Percentiles rank a stretch among this genome's conserved stretches.
Conservation (phyloP, 2,888 invertebrate genomes). For the Spatulosminthurus flaviceps region DNA sequence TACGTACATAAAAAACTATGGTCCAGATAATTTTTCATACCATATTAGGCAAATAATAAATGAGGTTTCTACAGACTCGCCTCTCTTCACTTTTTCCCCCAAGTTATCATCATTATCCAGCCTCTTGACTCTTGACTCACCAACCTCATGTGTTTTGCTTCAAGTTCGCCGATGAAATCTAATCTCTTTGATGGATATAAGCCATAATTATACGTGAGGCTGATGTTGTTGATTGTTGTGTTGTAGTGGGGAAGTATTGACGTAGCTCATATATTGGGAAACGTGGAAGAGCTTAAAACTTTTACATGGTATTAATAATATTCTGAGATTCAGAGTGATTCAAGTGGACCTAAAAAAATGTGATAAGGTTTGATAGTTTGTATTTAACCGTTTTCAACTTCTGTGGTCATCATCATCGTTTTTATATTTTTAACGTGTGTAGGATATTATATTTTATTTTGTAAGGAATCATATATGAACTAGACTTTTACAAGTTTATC, state of each 20-base stretch:
- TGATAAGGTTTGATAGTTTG: constrained; percentile 1
- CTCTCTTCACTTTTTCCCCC: neutral
- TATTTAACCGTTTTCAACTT: neutral
- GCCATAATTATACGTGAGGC: too few species aligned
- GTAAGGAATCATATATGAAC: neutral
- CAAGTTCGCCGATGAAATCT: neutral
- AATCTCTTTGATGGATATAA: neutral
- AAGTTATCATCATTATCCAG: neutral
- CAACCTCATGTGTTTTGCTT: neutral
- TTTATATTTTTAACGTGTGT: too few species aligned
- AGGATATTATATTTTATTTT: neutral
- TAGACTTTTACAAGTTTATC: neutral
- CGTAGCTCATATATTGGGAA: neutral
- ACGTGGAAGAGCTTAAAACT: too few species aligned
- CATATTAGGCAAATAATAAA: neutral
- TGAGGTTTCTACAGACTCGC: neutral
- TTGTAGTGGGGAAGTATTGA: neutral
- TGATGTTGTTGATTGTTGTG: neutral
- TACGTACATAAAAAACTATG: too few species aligned
- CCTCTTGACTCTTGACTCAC: neutral
- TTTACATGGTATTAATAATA: too few species aligned
- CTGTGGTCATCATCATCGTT: neutral
- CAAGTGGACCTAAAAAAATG: neutral
- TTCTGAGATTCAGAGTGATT: too few species aligned
- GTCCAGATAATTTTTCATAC: too few species aligned